Conservation (phyloP, 2,113 vertebrate genomes). For the Oriolus oriolus region DNA sequence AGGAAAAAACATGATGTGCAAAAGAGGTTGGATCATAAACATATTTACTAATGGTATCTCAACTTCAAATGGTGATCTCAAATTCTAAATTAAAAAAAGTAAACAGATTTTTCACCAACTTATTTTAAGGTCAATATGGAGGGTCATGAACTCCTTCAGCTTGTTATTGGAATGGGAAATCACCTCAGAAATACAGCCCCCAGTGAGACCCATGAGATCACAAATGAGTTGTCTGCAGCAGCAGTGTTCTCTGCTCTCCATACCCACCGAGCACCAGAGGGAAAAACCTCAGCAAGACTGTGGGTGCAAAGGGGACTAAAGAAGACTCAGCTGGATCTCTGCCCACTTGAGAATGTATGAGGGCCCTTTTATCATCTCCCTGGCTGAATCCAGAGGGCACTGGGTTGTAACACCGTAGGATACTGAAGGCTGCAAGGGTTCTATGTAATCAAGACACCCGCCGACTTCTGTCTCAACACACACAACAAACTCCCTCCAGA, state of each 20-base stretch:
- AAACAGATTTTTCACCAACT: neutral
- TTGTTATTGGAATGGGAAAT: neutral
- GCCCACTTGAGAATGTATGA: neutral
- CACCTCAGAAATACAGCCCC: neutral
- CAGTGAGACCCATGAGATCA: neutral
- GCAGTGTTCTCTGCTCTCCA: neutral
- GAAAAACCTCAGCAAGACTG: neutral
- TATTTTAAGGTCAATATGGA: neutral
- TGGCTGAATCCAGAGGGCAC: neutral
- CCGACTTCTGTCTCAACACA: neutral
- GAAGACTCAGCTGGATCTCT: neutral
- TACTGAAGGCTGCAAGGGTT: neutral
- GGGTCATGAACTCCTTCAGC: neutral
- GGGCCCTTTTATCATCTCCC: neutral
- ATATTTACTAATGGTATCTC: neutral
- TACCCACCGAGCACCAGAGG: neutral
- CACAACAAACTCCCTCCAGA: neutral
- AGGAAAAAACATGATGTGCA: neutral
- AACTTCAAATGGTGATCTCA: neutral
- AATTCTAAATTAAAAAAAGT: neutral
- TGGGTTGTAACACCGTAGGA: neutral
- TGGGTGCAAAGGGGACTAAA: neutral
- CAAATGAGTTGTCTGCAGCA: neutral
- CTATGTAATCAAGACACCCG: neutral
- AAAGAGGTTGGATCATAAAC: neutral